phyloP scores from a whole-genome alignment of 2,113 vertebrate genomes.

The Menura novaehollandiae region DNA sequence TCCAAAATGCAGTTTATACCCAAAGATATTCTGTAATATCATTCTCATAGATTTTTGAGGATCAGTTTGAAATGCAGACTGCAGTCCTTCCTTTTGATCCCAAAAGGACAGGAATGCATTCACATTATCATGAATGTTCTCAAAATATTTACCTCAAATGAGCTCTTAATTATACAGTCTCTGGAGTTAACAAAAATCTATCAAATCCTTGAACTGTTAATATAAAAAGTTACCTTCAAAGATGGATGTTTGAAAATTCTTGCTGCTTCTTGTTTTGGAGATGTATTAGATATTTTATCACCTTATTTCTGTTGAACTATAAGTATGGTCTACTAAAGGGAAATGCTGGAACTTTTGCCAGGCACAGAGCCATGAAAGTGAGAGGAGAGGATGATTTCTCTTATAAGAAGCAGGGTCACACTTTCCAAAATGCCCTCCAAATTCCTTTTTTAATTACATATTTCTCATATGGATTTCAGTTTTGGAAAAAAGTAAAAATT shows the following conservation, averaged over 20 bases:
- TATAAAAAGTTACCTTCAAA: not conserved
- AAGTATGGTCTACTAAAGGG: not conserved
- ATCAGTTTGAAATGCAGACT: not conserved
- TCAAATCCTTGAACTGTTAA: not conserved
- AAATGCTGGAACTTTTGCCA: not conserved
- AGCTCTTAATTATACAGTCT: not conserved
- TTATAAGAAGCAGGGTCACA: not conserved
- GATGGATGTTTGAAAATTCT: not conserved
- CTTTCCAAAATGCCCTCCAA: not conserved
- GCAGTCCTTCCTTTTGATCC: not conserved
- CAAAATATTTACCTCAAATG: not conserved
- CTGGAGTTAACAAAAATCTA: not conserved
- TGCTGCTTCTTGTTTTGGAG: not conserved
- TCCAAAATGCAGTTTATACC: not conserved
- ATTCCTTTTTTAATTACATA: not conserved
- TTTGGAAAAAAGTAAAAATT: not conserved
- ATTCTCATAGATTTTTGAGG: not conserved
- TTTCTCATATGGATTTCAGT: not conserved
- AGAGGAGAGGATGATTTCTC: not conserved
- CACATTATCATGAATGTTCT: not conserved
- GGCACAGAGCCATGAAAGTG: not conserved
- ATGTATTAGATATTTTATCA: not conserved
- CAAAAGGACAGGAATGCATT: not conserved
- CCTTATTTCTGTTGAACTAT: not conserved
- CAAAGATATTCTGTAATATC: not conserved